phyloP scores from a whole-genome alignment of 2,888 invertebrate genomes.

The Lymantria dispar region DNA sequence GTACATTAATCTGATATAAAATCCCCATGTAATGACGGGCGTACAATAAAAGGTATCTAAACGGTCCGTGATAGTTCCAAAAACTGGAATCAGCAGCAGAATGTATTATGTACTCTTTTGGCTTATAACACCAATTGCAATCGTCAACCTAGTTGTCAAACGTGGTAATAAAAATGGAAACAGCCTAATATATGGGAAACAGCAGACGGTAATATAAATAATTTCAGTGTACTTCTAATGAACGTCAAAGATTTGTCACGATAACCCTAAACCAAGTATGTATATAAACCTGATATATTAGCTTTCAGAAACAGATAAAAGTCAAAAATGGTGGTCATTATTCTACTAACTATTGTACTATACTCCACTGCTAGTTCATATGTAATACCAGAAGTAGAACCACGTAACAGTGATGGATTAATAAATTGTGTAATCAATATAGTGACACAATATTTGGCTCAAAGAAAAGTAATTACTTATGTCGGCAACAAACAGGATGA shows the following conservation, averaged over 20 bases:
- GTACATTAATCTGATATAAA: no score
- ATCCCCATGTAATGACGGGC: no score
- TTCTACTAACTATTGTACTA: constrained; percentile 3
- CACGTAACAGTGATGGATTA: not conserved
- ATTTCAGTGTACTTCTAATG: not conserved
- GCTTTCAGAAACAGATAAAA: not conserved
- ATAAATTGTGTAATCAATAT: constrained; percentile 21
- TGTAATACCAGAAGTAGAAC: not conserved
- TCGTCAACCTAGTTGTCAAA: no score
- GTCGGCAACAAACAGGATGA: constrained; percentile 11
- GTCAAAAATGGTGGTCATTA: constrained; percentile 1
- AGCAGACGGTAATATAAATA: not conserved
- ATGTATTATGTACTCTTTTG: no score
- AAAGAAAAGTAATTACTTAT: constrained; percentile 15
- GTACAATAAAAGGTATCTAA: no score
- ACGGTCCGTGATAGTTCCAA: no score
- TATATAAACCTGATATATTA: not conserved
- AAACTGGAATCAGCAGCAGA: no score
- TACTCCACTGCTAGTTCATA: not conserved
- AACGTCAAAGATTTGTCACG: constrained; percentile 4
- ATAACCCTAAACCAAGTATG: constrained; percentile 2
- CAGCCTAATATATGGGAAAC: no score
- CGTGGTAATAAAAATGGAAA: no score
- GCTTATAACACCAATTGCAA: not conserved
- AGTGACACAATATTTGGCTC: constrained; percentile 14